Percentiles rank a stretch among this genome's conserved stretches.
Conservation (phyloP, 2,113 vertebrate genomes). For the Bucco capensis region DNA sequence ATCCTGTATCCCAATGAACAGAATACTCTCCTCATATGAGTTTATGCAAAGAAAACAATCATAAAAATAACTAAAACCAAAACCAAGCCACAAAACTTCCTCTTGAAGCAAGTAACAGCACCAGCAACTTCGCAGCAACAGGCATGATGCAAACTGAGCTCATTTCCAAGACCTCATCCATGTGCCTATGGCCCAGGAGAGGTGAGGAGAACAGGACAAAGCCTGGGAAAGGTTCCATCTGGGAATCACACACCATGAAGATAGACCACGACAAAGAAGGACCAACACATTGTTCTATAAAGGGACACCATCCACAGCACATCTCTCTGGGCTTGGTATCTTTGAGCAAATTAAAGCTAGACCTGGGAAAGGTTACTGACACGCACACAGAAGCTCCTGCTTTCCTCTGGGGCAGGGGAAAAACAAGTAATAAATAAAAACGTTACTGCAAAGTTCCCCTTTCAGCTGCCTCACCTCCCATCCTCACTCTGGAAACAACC, state of each 20-base stretch:
- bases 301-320: neutral
- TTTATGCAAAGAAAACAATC: neutral
- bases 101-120: constrained; percentile 19
- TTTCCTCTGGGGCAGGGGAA: neutral
- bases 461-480: neutral
- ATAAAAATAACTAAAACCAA: neutral
- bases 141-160: neutral
- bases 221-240: neutral
- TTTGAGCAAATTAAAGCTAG: neutral
- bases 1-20: constrained; percentile 2
- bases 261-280: neutral
- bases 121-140: constrained; percentile 9
- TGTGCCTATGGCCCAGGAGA: neutral
- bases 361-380: neutral
- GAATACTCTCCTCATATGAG: neutral
- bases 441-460: neutral
- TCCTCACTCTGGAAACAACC: neutral
- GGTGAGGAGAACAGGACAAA: neutral
- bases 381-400: neutral
- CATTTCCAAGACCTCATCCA: neutral
- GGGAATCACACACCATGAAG: neutral
- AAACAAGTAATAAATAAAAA: neutral
- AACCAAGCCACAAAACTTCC: neutral
- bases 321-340: neutral
- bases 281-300: neutral